These are phyloP conservation scores for Champsocephalus esox DNA, from an alignment of 2,797 vertebrate genomes.

Conservation along the genomic window DNA sequence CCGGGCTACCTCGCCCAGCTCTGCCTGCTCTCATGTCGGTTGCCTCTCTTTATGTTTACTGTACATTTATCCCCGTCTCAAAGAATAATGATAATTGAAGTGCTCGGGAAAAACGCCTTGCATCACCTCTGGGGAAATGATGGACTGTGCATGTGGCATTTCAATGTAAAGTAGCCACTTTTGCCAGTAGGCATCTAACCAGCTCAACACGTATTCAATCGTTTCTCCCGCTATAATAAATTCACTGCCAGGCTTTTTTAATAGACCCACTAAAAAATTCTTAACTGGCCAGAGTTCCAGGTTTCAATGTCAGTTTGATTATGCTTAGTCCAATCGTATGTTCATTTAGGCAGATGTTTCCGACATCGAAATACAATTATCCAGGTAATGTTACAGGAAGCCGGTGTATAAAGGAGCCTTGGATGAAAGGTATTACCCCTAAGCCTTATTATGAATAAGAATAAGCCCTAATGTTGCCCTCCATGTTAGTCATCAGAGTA, in stretches of 20 bases:
- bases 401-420: constrained; percentile 56
- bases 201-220: constrained; percentile 44
- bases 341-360: constrained; percentile 52
- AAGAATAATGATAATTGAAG: constrained; percentile 45
- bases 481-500: constrained; percentile 58
- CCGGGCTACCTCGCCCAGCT: neutral
- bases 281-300: constrained; percentile 26
- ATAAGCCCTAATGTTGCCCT: constrained; percentile 64
- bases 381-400: constrained; percentile 57
- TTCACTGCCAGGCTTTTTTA: constrained; percentile 40
- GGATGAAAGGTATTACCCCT: constrained; percentile 64
- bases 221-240: constrained; percentile 39
- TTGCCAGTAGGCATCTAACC: constrained; percentile 58
- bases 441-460: constrained; percentile 69
- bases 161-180: constrained; percentile 32
- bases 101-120: constrained; percentile 37
- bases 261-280: constrained; percentile 19
- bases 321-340: constrained; percentile 53
- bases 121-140: constrained; percentile 47
- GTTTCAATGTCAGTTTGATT: constrained; percentile 54
- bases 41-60: neutral
- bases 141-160: constrained; percentile 44
- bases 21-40: constrained; percentile 6
- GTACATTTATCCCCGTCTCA: constrained; percentile 25
- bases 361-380: constrained; percentile 58